phyloP scores from a whole-genome alignment of 2,888 invertebrate species.

The Perizoma flavofasciatum region DNA sequence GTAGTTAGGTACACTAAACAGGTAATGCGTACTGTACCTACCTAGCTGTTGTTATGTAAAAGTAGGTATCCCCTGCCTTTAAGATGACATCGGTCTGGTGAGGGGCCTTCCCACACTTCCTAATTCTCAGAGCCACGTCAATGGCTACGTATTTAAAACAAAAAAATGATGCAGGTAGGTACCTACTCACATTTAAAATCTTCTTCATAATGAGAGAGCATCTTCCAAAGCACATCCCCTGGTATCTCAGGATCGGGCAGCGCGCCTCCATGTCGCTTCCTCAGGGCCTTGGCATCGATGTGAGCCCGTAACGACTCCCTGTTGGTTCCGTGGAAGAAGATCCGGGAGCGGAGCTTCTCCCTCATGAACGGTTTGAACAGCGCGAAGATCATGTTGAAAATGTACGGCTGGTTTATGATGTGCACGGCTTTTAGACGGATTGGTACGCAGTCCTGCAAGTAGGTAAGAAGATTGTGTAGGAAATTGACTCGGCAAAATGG shows the following conservation, averaged over 20 bases:
- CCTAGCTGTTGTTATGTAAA: no score
- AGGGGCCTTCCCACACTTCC: no score
- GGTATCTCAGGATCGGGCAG: constrained; percentile 85
- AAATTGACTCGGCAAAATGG: not conserved
- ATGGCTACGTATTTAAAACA: no score
- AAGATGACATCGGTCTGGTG: no score
- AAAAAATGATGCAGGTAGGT: no score
- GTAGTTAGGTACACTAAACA: no score
- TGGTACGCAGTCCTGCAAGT: constrained; percentile 90
- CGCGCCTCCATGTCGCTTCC: constrained; percentile 87
- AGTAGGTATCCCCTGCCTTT: no score
- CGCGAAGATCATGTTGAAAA: constrained; percentile 93
- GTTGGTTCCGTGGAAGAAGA: constrained; percentile 90
- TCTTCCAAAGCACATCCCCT: constrained; percentile 86
- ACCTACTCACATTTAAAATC: constrained; percentile 87
- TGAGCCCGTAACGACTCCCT: constrained; percentile 83
- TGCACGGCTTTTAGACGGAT: constrained; percentile 93
- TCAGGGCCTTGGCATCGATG: constrained; percentile 84
- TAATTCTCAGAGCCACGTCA: no score
- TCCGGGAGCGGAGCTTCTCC: constrained; percentile 91
- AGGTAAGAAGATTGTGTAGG: not conserved
- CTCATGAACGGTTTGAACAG: constrained; percentile 94
- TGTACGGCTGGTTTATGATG: constrained; percentile 93
- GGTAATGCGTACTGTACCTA: no score
- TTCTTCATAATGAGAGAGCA: constrained; percentile 86